These are phyloP conservation scores for Gambelia wislizenii DNA, from an alignment of 2,797 vertebrate species.

Conservation along the genomic window DNA sequence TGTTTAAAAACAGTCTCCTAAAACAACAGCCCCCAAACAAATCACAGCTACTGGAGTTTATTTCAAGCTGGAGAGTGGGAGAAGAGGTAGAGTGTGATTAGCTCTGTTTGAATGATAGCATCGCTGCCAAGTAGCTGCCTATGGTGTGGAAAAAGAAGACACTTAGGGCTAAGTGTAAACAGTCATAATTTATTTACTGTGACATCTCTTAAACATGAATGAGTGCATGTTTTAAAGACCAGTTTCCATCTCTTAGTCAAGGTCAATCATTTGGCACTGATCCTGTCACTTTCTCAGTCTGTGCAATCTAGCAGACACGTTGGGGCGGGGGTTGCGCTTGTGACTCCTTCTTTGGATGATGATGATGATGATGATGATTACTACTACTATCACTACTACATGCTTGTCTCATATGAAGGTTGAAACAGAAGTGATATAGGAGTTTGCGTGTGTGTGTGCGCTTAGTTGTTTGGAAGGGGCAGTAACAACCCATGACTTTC, in stretches of 20 bases:
- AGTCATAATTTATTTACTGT: constrained; percentile 86
- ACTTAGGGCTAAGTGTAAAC: constrained; percentile 80
- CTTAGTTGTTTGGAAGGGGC: not conserved
- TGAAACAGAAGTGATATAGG: constrained; percentile 1
- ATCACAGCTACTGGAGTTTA: constrained; percentile 65
- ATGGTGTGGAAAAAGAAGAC: constrained; percentile 80
- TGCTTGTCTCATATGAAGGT: not conserved
- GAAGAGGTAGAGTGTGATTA: constrained; percentile 75
- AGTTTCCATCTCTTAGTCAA: constrained; percentile 77
- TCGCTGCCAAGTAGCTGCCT: constrained; percentile 80
- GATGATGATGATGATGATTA: not conserved
- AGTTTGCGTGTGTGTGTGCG: not conserved
- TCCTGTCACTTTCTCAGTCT: constrained; percentile 58
- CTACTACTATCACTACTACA: not conserved
- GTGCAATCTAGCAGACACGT: constrained; percentile 53
- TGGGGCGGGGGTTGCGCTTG: not conserved
- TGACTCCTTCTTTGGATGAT: constrained; percentile 25
- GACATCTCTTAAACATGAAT: constrained; percentile 84
- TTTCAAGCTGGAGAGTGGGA: not conserved
- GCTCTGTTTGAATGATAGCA: constrained; percentile 74
- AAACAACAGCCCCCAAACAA: constrained; percentile 63
- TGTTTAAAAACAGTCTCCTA: constrained; percentile 47
- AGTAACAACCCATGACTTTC: constrained; percentile 13
- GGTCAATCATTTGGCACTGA: constrained; percentile 76
- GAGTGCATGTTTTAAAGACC: constrained; percentile 82